Evolutionary conservation across 1,140 invertebrate species (phyloP), one percentile per base, ranked within the genome.

Genomic region (Bombus polaris): DNA sequence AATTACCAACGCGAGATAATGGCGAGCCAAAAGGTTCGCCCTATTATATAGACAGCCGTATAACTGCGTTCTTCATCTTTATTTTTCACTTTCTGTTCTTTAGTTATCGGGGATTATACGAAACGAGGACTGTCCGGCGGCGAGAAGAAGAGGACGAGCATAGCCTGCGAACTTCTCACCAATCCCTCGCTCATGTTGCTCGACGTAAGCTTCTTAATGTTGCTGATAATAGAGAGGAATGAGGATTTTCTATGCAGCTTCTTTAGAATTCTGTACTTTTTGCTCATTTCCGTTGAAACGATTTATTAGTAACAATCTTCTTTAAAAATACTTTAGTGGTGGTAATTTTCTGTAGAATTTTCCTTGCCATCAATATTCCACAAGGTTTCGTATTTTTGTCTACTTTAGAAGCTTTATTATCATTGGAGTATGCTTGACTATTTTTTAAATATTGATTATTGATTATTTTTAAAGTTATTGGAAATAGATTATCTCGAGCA

Each of bases 71-170:
- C 18, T 53, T n/a, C 12, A 15, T 44, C 9, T n/a, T 37, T n/a
- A 3, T n/a, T 53, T 59, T 15, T 53, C 32, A 2, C 15, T 35
- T 53, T 35, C 18, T 57, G 32, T 75, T 65, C 25, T 94, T 37
- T 91, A 97, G 97, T 97, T 91, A 98, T 98, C 89, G 98, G 98
- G 18, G 97, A 98, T 93, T 97, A 97, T 88, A 95, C 97, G 74
- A 97, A 97, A 89, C 95, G 97, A 83, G 98, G 98, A 47, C 94
- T 98, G 10, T 98, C 98, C 32, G 98, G 98, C 12, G 98, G 98
- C 28, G 98, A 98, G 92, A 98, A 98, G 96, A 98, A 98, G 92
- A 94, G 98, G 91, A 97, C 97, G 12, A 98, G 97, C 92, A 98
- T 98, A 92, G 98, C 98, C 37, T 98, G 97, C 92, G 98, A 98